Base-by-base conservation (phyloP, 1,140 invertebrate genomes). In the Drosophila arizonae region DNA sequence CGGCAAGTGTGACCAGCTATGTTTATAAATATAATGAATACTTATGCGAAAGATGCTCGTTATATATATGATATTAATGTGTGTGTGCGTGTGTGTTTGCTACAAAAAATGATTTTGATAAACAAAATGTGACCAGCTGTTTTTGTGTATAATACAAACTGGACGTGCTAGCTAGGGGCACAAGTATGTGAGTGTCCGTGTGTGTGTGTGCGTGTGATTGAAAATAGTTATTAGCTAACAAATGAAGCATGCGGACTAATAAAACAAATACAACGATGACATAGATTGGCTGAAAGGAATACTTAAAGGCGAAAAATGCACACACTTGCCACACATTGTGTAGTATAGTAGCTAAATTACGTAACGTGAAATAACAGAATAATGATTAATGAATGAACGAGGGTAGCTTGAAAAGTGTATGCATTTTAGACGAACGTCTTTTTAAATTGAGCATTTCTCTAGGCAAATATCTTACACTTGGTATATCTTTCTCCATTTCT, bases 141-240 rank as follows among this genome's bases (percentile, higher is more conserved):
- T 39, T 50, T 24, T 36, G 9, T 39, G 64, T 51, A 52, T 13
- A 50, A 24, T 50, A 6, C 9, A 13, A 26, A 26, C 2, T 26
- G 13, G 6, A 46, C 6, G n/a, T 46, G 15, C 6, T 9, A 45
- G 15, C 15, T 45, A 17, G 3, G 8, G 3, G 8, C 43, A 26
- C 10, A 24, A 50, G 10, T 66, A 45, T 45, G 50, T 67, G 50
- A 60, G 67, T 58, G 65, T 30, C 21, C 21, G 21, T 24, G 21
- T 3, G 33, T 41, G 15, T 36, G 66, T 57, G 58, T 26, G 68
- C 26, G 46, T 61, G 45, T 58, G 39, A 48, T 55, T 57, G 17
- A 60, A 73, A 77, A 78, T 86, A 85, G 86, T 81, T 74, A 81
- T 86, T 79, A 73, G 67, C 70, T 48, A 81, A 85, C 77, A 86